Conservation (phyloP, 2,113 vertebrate genomes). For the Pluvialis apricaria region DNA sequence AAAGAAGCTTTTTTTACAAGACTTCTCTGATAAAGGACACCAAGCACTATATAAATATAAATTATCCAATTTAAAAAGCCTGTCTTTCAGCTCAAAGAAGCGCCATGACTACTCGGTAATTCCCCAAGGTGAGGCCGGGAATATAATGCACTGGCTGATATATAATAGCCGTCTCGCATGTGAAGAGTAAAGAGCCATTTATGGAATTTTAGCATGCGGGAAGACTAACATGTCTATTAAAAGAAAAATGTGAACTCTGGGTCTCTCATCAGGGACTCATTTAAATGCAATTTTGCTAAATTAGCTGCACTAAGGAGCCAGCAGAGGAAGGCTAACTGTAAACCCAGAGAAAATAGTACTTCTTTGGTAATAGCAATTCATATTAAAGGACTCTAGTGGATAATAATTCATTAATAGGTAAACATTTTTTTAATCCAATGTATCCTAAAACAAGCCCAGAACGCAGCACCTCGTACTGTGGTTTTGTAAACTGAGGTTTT, state of each 20-base stretch:
- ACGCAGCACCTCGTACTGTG: not conserved
- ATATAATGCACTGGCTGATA: conserved; percentile 42
- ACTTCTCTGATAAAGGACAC: not conserved
- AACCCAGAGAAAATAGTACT: conserved; percentile 46
- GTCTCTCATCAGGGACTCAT: conserved; percentile 72
- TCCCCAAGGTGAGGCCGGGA: conserved; percentile 66
- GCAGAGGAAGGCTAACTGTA: conserved; percentile 43
- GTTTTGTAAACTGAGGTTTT: not conserved
- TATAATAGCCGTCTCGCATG: conserved; percentile 56
- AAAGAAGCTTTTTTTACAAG: not conserved
- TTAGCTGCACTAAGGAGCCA: conserved; percentile 62
- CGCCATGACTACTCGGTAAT: conserved; percentile 14
- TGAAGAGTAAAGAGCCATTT: conserved; percentile 63
- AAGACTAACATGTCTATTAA: conserved; percentile 76
- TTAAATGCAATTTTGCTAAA: conserved; percentile 74
- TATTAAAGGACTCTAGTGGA: not conserved
- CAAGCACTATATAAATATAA: conserved; percentile 13
- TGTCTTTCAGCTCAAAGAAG: conserved; percentile 30
- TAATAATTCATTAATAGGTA: conserved; percentile 8
- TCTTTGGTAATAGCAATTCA: conserved; percentile 7
- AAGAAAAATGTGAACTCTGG: conserved; percentile 70
- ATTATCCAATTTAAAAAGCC: conserved; percentile 40
- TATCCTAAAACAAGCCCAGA: not conserved
- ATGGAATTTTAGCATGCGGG: conserved; percentile 62
- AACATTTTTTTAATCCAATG: not conserved